Evolutionary conservation across 53 echinoderm and acorn worm species (phyloP).

Genomic region (Antedon mediterranea): DNA sequence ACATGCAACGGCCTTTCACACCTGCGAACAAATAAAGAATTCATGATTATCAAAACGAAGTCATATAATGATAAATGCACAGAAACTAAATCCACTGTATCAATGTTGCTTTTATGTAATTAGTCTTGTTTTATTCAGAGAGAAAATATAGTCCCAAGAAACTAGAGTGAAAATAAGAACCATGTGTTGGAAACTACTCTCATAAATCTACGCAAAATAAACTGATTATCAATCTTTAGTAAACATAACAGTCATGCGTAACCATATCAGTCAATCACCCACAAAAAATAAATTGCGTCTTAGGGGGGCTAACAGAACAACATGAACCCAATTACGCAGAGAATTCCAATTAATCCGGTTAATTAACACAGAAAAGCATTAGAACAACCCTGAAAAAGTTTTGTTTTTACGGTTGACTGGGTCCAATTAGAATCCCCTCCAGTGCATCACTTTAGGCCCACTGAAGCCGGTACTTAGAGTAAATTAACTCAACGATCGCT

Average conservation of each 20-base stretch:
- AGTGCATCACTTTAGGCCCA: background rate
- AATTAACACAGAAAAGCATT: background rate
- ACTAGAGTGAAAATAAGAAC: too few species aligned
- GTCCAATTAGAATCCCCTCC: background rate
- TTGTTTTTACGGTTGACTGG: background rate
- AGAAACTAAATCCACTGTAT: background rate
- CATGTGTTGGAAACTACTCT: too few species aligned
- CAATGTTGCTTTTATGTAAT: too few species aligned
- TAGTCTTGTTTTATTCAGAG: too few species aligned
- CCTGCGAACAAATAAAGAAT: background rate
- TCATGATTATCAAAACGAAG: background rate
- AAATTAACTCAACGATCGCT: background rate
- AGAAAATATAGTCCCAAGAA: too few species aligned
- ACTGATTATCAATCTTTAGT: background rate
- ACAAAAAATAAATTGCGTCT: background rate
- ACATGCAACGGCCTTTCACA: background rate
- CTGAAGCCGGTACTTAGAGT: background rate
- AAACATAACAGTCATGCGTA: background rate
- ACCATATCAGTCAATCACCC: background rate
- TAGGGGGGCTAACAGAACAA: background rate
- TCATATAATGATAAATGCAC: background rate
- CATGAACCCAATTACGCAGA: background rate
- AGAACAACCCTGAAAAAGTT: background rate
- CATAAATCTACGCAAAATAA: too few species aligned
- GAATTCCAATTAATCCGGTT: constrained; percentile 1